Percentiles rank a stretch among this genome's conserved stretches.
phyloP scores from a whole-genome alignment of 1,140 invertebrate genomes.

The Doryteuthis pealeii region DNA sequence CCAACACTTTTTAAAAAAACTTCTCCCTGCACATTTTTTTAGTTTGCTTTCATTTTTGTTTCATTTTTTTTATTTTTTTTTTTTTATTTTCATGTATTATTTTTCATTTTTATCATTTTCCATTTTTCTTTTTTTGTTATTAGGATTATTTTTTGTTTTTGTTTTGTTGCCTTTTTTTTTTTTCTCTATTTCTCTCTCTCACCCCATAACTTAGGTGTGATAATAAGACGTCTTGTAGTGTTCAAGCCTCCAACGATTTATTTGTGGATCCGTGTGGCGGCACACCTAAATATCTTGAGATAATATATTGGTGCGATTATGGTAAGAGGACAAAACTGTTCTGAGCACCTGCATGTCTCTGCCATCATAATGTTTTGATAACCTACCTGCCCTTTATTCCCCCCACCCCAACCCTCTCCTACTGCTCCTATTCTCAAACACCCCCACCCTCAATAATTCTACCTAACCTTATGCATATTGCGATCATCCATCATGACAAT shows the following conservation, averaged over 20 bases:
- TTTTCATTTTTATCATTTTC: not conserved
- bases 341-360: not conserved
- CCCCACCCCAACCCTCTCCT: too few relatives aligned
- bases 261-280: not conserved
- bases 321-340: not conserved
- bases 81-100: not conserved
- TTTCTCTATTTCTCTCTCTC: slow-evolving; percentile 1
- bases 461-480: too few relatives aligned
- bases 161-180: not conserved
- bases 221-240: not conserved
- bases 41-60: not conserved
- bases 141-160: not conserved
- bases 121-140: not conserved
- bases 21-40: not conserved
- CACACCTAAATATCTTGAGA: slow-evolving; percentile 1
- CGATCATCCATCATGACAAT: too few relatives aligned
- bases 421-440: too few relatives aligned
- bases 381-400: too few relatives aligned
- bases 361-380: not conserved
- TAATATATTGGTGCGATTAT: not conserved
- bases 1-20: too few relatives aligned
- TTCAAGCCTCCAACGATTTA: not conserved
- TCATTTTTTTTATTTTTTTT: not conserved
- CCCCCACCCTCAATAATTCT: too few relatives aligned
- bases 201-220: not conserved